Base-by-base conservation (phyloP, 2,888 invertebrate species). In the Gasteruption jaculator region DNA sequence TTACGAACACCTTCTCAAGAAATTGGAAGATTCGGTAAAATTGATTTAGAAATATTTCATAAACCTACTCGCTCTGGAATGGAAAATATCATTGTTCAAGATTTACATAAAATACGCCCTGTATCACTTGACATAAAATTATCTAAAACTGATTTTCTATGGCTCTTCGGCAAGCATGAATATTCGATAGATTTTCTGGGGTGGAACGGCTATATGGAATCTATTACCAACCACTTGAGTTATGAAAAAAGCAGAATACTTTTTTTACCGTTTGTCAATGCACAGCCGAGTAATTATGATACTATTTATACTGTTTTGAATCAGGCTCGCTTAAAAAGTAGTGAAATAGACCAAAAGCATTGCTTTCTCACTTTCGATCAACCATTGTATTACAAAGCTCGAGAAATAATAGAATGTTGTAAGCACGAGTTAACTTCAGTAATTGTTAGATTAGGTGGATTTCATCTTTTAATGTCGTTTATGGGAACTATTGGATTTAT, bases 381-480 rank as follows among this genome's bases (percentile, higher is more conserved):
- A 18, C 38, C 49, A 7, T 18, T 51, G 11, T 51, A 44, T 31
- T 52, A 18, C 39, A 50, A 38, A 40, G 43, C 46, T 21, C 31
- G 30, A 18, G 45, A 49, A 18, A 45, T 50, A 5, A 19, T 42
- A 11, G 26, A 26, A 11, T 34, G 31, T 25, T 29, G 27, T 16
- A 26, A 41, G 20, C 16, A 33, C 8, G 33, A 20, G 22, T 41
- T 41, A 19, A 16, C 4, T 8, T 36, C 30, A 18, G 39, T 53
- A 11, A 34, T 49, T 22, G 24, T 52, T 5, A 31, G 58, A 30
- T 41, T 61, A 8, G 58, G 61, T 5, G 56, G 59, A 5, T 63
- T 63, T 40, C 49, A 53, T 30, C 31, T 37, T 11, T 20, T 51
- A 3, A 43, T 53, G 46, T 53, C 50, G 2, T 52, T 37, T 27